A percentile compares a stretch with the other conserved stretches of the same genome.
phyloP scores from a whole-genome alignment of 2,113 vertebrate species.

The Hyla sarda region DNA sequence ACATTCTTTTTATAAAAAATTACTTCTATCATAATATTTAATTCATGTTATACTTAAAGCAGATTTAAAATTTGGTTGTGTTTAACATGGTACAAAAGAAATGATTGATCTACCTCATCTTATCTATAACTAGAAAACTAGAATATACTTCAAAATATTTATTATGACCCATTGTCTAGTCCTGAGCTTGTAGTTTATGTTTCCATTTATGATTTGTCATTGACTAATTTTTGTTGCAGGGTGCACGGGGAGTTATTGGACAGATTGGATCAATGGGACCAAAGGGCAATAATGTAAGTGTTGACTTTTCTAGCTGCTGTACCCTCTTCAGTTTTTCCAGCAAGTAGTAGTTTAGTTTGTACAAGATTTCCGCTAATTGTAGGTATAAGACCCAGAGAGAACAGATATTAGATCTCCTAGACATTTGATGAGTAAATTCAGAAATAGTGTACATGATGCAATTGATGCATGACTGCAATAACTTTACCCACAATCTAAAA shows the following conservation, averaged over 20 bases:
- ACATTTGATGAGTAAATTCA: background rate
- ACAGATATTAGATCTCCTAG: background rate
- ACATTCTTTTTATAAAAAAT: background rate
- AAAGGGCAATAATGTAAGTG: slow-evolving; percentile 90
- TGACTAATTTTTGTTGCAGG: slow-evolving; percentile 72
- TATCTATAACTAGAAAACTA: background rate
- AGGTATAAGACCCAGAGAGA: background rate
- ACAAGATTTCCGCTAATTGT: background rate
- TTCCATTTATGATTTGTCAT: background rate
- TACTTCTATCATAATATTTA: no score
- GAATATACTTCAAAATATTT: background rate
- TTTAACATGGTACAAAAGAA: no score
- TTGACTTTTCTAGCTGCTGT: no score
- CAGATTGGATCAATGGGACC: slow-evolving; percentile 87
- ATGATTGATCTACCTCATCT: background rate
- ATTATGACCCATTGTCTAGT: background rate
- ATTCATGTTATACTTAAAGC: no score
- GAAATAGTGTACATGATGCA: background rate
- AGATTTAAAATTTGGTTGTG: no score
- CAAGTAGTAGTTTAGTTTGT: background rate
- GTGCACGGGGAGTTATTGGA: slow-evolving; percentile 83
- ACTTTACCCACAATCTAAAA: background rate
- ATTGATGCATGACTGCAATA: background rate
- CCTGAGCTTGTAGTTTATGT: background rate
- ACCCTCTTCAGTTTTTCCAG: no score